Evolutionary conservation across 2,797 vertebrate species (phyloP).

Genomic region (Babyrousa celebensis): DNA sequence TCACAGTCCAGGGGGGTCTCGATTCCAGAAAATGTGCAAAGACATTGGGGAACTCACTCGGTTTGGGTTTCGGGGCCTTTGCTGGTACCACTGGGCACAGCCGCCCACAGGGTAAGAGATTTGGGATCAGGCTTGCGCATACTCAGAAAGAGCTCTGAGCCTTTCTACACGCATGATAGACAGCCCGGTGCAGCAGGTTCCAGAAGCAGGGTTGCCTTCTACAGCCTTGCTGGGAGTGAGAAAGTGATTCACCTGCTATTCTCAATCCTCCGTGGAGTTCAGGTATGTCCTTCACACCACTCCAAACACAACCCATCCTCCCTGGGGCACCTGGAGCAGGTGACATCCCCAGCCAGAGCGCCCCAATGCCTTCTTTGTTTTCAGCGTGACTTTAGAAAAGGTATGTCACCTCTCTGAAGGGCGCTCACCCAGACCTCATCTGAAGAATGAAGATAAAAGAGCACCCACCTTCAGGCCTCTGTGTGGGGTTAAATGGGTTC

Average conservation of each 20-base stretch:
- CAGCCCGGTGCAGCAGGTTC: not conserved
- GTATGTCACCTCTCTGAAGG: not conserved
- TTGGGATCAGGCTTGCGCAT: fast-evolving
- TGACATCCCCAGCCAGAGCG: not conserved
- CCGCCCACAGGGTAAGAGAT: constrained; percentile 21
- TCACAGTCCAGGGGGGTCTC: not conserved
- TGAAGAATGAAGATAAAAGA: not conserved
- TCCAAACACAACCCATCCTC: not conserved
- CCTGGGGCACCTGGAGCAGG: not conserved
- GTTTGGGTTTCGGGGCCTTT: not conserved
- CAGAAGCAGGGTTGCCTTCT: not conserved
- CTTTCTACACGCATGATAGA: not conserved
- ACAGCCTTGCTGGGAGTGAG: not conserved
- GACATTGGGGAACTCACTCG: not conserved
- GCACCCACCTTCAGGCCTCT: fast-evolving
- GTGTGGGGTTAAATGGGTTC: not conserved
- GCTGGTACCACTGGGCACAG: not conserved
- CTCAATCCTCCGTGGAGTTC: not conserved
- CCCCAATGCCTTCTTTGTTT: not conserved
- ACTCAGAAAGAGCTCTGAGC: not conserved
- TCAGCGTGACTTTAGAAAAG: not conserved
- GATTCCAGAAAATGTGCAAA: not conserved
- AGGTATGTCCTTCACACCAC: fast-evolving
- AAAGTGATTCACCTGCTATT: not conserved
- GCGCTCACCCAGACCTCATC: not conserved